Evolutionary conservation across 2,888 invertebrate species (phyloP), one percentile per base, ranked within the genome.

Genomic region (Scaeva pyrastri): DNA sequence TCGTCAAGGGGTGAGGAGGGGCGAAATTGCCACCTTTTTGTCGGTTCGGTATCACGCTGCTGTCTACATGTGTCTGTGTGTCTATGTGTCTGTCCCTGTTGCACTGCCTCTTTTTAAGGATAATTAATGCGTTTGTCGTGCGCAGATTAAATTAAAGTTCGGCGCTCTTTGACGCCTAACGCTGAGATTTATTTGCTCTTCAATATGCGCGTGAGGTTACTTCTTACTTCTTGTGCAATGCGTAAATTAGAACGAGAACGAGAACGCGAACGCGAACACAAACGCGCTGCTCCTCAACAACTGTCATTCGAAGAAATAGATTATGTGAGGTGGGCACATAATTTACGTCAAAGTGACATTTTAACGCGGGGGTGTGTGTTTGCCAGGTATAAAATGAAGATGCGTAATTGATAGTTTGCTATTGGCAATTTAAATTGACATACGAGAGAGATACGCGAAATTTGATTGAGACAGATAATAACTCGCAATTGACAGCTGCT

Each of bases 61-160:
- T 31, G 31, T 31, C 31, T 31, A n/a, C n/a, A n/a, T n/a, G n/a
- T 31, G 31, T 31, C 31, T 31, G 8, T 31, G 31, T 31, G 31
- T 31, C 31, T 31, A 8, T 31, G 6, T 31, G 77, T 60, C 74
- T 64, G 64, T 62, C 68, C 23, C 77, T 77, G 72, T 71, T 72
- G 72, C 62, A 73, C 70, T 71, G 71, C 64, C 55, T 48, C 58
- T 66, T 68, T 86, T 77, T 82, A 74, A 82, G 82, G 77, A 86
- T 78, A 86, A 86, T 82, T 86, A 86, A 86, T 86, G 86, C 82
- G 82, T 86, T 86, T 82, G 82, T 86, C 86, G 86, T 86, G 86
- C 62, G 66, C 82, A 66, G 86, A 82, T 86, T 86, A 86, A 82
- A 86, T 82, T 82, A 86, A 86, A 62, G 52, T 66, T 82, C 82